Evolutionary conservation across 2,888 invertebrate genomes (phyloP).

Genomic region (Lepidochrysops patricia): DNA sequence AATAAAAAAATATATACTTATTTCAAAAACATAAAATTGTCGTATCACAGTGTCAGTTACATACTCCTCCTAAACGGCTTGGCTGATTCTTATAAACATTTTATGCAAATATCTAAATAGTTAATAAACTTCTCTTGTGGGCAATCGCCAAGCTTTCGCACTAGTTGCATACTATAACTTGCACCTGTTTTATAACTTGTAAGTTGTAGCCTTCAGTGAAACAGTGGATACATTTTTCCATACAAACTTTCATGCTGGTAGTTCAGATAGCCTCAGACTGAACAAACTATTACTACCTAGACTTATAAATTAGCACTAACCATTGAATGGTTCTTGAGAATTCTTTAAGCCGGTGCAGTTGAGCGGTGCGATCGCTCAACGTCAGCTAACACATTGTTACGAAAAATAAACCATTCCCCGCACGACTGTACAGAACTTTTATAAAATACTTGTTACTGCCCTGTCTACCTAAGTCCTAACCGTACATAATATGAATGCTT

Average conservation of each 20-base stretch:
- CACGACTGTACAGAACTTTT: slow-evolving; percentile 39
- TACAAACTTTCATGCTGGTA: background rate
- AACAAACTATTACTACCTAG: slow-evolving; percentile 18
- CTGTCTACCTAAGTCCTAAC: too few relatives aligned
- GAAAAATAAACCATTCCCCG: slow-evolving; percentile 47
- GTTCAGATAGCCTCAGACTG: background rate
- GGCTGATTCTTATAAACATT: too few relatives aligned
- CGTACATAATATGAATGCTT: slow-evolving; percentile 13
- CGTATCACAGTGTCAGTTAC: too few relatives aligned
- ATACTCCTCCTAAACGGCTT: too few relatives aligned
- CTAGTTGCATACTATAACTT: too few relatives aligned
- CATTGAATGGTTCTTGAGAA: slow-evolving; percentile 19
- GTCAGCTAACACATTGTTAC: slow-evolving; percentile 55
- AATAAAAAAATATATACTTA: too few relatives aligned
- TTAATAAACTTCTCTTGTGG: too few relatives aligned
- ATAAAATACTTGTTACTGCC: slow-evolving; percentile 41
- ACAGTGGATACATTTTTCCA: background rate
- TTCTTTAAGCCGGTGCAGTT: slow-evolving; percentile 23
- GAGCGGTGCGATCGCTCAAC: slow-evolving; percentile 47
- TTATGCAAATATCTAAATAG: too few relatives aligned
- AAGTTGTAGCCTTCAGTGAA: background rate
- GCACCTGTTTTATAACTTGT: too few relatives aligned
- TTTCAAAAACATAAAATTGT: too few relatives aligned
- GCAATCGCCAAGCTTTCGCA: too few relatives aligned
- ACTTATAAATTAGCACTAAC: slow-evolving; percentile 24